Evolutionary conservation across 2,113 vertebrate species (phyloP).

Genomic region (Rhipidura dahli): DNA sequence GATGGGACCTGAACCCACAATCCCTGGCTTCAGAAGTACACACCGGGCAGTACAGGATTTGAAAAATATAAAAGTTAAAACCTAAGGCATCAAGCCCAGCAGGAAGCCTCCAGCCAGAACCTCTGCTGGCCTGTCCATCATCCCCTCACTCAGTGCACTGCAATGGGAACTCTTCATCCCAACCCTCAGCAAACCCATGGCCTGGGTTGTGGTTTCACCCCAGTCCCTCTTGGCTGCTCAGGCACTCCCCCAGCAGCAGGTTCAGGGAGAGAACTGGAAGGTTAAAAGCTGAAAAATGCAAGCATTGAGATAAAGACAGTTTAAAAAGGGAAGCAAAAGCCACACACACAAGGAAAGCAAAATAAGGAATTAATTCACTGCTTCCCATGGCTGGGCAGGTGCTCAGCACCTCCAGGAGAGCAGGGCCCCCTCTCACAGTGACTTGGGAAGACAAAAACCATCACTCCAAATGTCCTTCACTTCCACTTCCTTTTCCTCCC

Average conservation of each 20-base stretch:
- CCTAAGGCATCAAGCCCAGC: background rate
- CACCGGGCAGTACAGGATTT: no score
- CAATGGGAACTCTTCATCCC: background rate
- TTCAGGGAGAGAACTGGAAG: background rate
- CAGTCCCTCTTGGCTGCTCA: background rate
- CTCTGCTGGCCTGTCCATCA: background rate
- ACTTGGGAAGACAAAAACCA: background rate
- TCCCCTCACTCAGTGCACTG: background rate
- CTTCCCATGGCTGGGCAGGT: background rate
- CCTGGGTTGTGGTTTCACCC: background rate
- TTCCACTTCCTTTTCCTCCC: background rate
- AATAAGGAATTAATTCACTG: background rate
- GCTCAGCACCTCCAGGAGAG: background rate
- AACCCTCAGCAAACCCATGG: background rate
- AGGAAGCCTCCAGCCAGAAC: background rate
- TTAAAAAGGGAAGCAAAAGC: background rate
- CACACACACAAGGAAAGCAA: rapidly evolving
- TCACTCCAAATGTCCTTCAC: background rate
- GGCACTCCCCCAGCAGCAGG: background rate
- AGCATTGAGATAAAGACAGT: background rate
- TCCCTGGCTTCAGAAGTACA: no score
- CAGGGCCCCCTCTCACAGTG: no score
- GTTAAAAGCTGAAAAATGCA: background rate
- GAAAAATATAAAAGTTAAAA: no score
- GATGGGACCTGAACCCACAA: no score